Evolutionary conservation across 1,140 invertebrate species (phyloP), one percentile per base, ranked within the genome.

Genomic region (Ptiloglossa arizonensis): DNA sequence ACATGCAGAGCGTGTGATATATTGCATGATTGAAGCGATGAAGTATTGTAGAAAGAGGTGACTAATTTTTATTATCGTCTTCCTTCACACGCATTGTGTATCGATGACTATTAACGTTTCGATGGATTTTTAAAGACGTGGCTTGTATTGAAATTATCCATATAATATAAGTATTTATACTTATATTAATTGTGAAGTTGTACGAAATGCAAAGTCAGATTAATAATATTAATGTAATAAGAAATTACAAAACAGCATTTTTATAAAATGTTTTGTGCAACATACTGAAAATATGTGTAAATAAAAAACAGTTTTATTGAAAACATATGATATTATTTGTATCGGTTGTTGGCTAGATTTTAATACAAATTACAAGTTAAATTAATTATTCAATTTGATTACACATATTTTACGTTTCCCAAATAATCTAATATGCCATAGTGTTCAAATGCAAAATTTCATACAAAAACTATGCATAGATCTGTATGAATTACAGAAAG

Each of bases 1-100:
- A 94, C 90, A 92, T 92, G 91, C 92, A 91, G 91, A 93, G 88
- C 88, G 88, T 72, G 87, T 92, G 66, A 88, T 92, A 83, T 92
- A 92, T 72, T 92, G 90, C 79, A 89, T 92, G 66, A 84, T 90
- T 52, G 88, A 90, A 81, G 83, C 89, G 24, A 90, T 90, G 82
- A 87, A 87, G 64, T 84, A 89, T 79, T 87, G 79, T 79, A 81
- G 85, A 69, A 87, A 84, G 57, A 87, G 87, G 77, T 88, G 87
- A 87, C 87, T 85, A 87, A 77, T 77, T 50, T 78, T 44, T 81
- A 57, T 75, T 57, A 57, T 81, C 13, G 82, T 85, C 83, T 85
- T 85, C 83, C 82, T 75, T 63, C 76, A 35, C 22, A 66, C 4
- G 60, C 27, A 38, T 85, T 76, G 46, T 27, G 59, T 80, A 15